Base-by-base conservation (phyloP, 2,797 vertebrate species). In the Benthosema pterotum region DNA sequence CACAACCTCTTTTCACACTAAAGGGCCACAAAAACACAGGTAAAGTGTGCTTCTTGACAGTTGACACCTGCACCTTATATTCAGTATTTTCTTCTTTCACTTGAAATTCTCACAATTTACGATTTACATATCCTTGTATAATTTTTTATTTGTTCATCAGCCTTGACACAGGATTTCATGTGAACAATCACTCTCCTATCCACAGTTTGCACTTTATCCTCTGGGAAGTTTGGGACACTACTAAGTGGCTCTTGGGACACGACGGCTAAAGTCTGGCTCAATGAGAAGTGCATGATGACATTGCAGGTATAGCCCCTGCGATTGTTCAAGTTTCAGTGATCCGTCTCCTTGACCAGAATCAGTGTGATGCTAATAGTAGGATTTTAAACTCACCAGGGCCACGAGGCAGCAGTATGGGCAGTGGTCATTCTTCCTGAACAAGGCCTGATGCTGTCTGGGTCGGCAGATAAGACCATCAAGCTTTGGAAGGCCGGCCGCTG, bases 201-300 rank as follows among this genome's bases (percentile, higher is more conserved):
- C 42, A 47, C 84, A 99, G 98, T 99, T 85, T 99, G 97, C 83
- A 91, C 95, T 69, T 91, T 99, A 70, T 97, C 97, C 0, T 95
- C 96, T 80, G 98, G 98, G 69, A 99, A 96, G 86, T 99, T 99
- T 80, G 98, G 98, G 42, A 99, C 96, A 0, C 92, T 99, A 63
- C 77, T 99, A 81, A 99, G 97, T 60, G 97, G 97, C 76, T 99
- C 98, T 1, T 99, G 98, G 98, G 98, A 99, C 83, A 96, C 94
- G 0, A 98, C 96, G 57, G 96, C 96, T 57, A 99, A 97, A 90
- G 96, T 99, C 13, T 99, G 98, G 98, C 92, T 99, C 71, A 95
- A 93, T 86, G 96, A 98, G 73, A 98, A 97, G 80, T 99, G 97
- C 84, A 96, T 99, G 97, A 99, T 99, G 97, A 99, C 96, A 1